Evolutionary conservation across 2,797 vertebrate genomes (phyloP).

Genomic region (Pristis pectinata): DNA sequence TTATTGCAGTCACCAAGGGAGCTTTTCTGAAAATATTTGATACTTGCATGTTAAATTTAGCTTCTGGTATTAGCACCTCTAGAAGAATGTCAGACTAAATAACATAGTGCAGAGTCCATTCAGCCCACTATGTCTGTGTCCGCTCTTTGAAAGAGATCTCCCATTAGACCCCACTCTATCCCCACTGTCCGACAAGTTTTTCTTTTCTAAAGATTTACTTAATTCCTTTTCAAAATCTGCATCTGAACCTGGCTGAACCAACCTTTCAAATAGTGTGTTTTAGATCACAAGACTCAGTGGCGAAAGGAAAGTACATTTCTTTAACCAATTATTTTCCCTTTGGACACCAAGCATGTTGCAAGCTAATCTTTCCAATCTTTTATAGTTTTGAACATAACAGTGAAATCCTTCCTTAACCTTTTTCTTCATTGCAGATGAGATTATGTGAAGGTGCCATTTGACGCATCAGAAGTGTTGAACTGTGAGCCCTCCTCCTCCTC

Average conservation of each 20-base stretch:
- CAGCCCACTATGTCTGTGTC: not conserved
- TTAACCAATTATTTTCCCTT: not conserved
- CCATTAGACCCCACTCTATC: not conserved
- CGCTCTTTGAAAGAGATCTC: not conserved
- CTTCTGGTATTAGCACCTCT: not conserved
- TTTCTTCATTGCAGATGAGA: not conserved
- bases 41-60: not conserved
- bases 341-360: no score
- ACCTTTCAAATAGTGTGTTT: not conserved
- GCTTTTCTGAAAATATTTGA: not conserved
- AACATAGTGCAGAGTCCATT: not conserved
- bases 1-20: not conserved
- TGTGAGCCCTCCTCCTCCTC: not conserved
- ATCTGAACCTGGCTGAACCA: not conserved
- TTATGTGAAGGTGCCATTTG: not conserved
- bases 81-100: not conserved
- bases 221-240: not conserved
- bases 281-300: not conserved
- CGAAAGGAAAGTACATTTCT: not conserved
- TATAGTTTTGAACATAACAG: not conserved
- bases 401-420: not conserved
- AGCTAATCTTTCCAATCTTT: not conserved
- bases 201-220: not conserved
- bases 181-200: not conserved
- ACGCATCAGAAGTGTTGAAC: not conserved